Percentiles rank a stretch among this genome's conserved stretches.
These are phyloP conservation scores for Xenops minutus DNA, from an alignment of 2,797 vertebrate genomes.

Conservation along the genomic window DNA sequence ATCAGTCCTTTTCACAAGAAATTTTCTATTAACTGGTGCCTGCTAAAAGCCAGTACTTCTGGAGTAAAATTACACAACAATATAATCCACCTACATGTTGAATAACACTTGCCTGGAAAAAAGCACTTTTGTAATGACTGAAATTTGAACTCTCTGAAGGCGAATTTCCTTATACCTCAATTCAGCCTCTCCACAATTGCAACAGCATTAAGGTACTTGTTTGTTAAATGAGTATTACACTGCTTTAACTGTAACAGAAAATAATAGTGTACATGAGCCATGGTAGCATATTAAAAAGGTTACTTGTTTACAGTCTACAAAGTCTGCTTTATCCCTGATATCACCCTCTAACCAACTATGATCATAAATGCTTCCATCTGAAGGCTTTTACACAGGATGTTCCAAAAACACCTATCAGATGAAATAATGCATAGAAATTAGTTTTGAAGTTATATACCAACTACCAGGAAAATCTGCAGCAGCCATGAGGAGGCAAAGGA, in stretches of 20 bases:
- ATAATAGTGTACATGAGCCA: fast-evolving
- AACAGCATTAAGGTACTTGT: neutral
- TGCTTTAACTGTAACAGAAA: neutral
- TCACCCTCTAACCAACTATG: neutral
- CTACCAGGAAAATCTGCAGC: neutral
- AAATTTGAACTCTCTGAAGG: neutral
- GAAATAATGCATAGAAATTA: neutral
- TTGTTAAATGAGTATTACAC: neutral
- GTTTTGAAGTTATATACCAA: neutral
- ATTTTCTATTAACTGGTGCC: neutral
- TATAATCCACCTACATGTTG: neutral
- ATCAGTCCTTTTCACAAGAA: neutral
- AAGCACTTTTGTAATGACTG: neutral
- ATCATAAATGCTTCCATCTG: neutral
- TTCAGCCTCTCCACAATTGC: neutral
- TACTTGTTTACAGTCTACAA: neutral
- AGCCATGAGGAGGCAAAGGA: neutral
- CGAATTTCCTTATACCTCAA: neutral
- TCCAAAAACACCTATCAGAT: neutral
- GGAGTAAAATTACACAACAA: neutral
- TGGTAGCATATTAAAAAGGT: neutral
- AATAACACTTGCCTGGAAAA: neutral
- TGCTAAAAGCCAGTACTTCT: neutral
- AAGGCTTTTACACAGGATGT: neutral
- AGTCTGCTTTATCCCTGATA: neutral